These are phyloP conservation scores for Ceratitis capitata DNA, from an alignment of 1,140 invertebrate genomes.

Conservation along the genomic window DNA sequence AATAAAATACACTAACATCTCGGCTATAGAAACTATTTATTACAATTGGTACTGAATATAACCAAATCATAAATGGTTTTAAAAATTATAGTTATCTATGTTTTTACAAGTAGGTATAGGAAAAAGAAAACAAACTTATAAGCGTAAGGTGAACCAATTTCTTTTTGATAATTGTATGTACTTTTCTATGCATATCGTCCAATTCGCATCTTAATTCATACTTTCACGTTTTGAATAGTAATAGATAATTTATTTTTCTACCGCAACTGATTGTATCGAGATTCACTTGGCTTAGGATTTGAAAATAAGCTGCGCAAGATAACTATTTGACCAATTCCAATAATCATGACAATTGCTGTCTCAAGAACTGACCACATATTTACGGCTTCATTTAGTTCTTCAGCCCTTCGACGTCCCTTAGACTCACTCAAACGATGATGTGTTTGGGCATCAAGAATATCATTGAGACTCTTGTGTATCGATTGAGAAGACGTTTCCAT, in stretches of 20 bases:
- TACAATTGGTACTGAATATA: background rate
- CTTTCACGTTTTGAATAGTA: background rate
- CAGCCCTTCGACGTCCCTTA: conserved; percentile 90
- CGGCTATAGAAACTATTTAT: background rate
- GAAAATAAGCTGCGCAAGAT: conserved; percentile 95
- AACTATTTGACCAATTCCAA: conserved; percentile 89
- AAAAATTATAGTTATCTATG: background rate
- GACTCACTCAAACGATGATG: conserved; percentile 95
- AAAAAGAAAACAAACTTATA: conserved; percentile 2
- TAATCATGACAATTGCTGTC: conserved; percentile 83
- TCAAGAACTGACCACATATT: conserved; percentile 92
- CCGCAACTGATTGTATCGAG: conserved; percentile 57
- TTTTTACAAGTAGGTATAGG: background rate
- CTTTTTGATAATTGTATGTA: background rate
- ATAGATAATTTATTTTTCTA: background rate
- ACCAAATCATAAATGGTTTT: background rate
- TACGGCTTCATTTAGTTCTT: conserved; percentile 94
- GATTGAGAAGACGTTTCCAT: conserved; percentile 91
- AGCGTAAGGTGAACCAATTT: background rate
- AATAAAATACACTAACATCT: background rate
- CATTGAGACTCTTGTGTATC: conserved; percentile 88
- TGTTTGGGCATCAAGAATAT: conserved; percentile 93
- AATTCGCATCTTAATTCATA: background rate
- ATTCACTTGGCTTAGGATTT: conserved; percentile 75
- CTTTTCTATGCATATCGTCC: background rate